Evolutionary conservation across 2,797 vertebrate species (phyloP), one percentile per base, ranked within the genome.

Genomic region (Channa striata): DNA sequence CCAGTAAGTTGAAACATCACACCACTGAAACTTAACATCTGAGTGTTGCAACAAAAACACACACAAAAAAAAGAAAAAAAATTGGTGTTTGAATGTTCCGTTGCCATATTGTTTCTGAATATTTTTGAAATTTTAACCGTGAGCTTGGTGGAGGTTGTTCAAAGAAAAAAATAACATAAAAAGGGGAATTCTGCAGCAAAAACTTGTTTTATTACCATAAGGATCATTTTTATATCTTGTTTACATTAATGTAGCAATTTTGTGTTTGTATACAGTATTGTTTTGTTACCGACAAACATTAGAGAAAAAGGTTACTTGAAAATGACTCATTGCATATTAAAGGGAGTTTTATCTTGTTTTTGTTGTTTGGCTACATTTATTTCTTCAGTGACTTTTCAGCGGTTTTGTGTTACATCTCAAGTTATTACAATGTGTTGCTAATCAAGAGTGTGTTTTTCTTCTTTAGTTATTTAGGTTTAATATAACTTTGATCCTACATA

Each of bases 241-340:
- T 94, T 94, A 94, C 93, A 94, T 93, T 91, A 90, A 94, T 93
- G 93, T 94, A 94, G 93, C 93, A 93, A 93, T 88, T 93, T 93
- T 93, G 92, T 93, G 92, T 94, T 93, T 93, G 93, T 94, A 93
- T 93, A 93, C 93, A 94, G 93, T 93, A 94, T 94, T 94, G 92
- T 94, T 94, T 94, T 93, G 92, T 94, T 93, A 93, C 92, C 92
- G 68, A 91, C 90, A 91, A 81, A 94, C 89, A 86, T 92, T 92
- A 91, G 92, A 87, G 71, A 80, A 83, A 91, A 91, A 90, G 78
- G 90, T 93, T 93, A 94, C 93, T 94, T 94, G 92, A 94, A 93
- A 92, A 90, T 87, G 80, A 92, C 87, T 89, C 89, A 93, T 92
- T 93, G 89, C 92, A 93, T 94, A 94, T 92, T 93, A 94, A 94